Evolutionary conservation across 1,140 invertebrate genomes (phyloP).

Genomic region (Drosophila kepulauana): DNA sequence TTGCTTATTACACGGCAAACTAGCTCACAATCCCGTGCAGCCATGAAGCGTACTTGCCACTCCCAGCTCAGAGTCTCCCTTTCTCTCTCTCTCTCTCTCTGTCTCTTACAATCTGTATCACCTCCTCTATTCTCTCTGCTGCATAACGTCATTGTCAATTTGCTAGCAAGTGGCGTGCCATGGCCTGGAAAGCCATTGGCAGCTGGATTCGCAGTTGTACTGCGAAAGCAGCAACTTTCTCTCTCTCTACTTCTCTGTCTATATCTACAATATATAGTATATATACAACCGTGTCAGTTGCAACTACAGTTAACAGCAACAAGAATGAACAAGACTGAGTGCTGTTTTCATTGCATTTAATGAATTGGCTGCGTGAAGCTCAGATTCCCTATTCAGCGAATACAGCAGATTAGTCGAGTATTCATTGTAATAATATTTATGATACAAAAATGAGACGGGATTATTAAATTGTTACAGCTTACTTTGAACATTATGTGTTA

Average conservation of each 20-base stretch:
- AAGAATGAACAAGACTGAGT: not conserved
- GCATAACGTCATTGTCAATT: constrained; percentile 62
- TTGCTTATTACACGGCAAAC: constrained; percentile 76
- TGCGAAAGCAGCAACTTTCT: not conserved
- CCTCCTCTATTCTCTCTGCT: not conserved
- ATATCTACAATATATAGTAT: not conserved
- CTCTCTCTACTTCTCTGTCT: not conserved
- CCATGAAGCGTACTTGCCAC: constrained; percentile 14
- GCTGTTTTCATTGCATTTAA: not conserved
- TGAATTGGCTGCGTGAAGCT: not conserved
- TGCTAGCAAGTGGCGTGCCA: constrained; percentile 36
- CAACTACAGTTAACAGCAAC: constrained; percentile 19
- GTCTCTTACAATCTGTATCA: not conserved
- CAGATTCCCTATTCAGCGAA: no score
- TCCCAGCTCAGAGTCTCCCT: not conserved
- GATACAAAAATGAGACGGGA: no score
- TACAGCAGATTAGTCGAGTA: no score
- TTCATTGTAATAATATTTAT: no score
- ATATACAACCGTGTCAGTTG: not conserved
- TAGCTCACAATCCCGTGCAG: constrained; percentile 62
- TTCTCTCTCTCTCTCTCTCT: not conserved
- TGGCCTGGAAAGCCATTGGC: constrained; percentile 35
- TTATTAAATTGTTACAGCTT: no score
- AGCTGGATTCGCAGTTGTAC: constrained; percentile 20
- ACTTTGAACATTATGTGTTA: no score